Evolutionary conservation across 2,113 vertebrate genomes (phyloP), one percentile per base, ranked within the genome.

Genomic region (Xenus cinereus): DNA sequence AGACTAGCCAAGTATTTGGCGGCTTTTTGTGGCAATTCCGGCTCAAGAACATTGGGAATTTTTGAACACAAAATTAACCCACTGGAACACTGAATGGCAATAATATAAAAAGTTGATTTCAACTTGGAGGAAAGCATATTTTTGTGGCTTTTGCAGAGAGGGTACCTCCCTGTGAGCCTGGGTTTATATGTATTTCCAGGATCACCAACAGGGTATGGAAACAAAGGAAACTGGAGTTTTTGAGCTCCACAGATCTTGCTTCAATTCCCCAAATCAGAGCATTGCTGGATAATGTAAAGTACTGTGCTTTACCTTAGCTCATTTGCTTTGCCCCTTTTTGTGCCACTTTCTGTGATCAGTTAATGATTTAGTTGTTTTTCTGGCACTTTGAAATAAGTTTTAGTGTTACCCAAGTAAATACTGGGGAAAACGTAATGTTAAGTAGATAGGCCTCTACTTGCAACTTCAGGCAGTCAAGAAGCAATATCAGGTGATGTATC

Each of bases 31-130:
- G 82, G 77, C n/a, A n/a, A 11, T 50, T 69, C 54, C 41, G 57
- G 46, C 72, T 54, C 1, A 4, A 54, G 48, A 73, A 17, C 9
- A 2, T 0, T 2, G 35, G 50, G 50, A 22, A 18, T 7, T 69
- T 62, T 43, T 14, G 4, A 87, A 41, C 54, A 17, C 9, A 50
- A 39, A 90, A 56, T 46, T 22, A 93, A 46, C 46, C 45, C 54
- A 0, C 2, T 66, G 63, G 46, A 96, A 77, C 7, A 30, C 3
- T 6, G 15, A 54, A n/a, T 7, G 28, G 66, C 12, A 69, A 6
- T 10, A 8, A 63, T 13, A 4, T 2, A 10, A 67, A 35, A 46
- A 23, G 17, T 6, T 30, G 5, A 54, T 50, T 46, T 72, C 20
- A 72, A 4, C 66, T 43, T 13, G 15, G 22, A 85, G 62, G 30